A percentile compares a stretch with the other conserved stretches of the same genome.
phyloP scores from a whole-genome alignment of 1,140 invertebrate genomes.

The Penaeus japonicus region DNA sequence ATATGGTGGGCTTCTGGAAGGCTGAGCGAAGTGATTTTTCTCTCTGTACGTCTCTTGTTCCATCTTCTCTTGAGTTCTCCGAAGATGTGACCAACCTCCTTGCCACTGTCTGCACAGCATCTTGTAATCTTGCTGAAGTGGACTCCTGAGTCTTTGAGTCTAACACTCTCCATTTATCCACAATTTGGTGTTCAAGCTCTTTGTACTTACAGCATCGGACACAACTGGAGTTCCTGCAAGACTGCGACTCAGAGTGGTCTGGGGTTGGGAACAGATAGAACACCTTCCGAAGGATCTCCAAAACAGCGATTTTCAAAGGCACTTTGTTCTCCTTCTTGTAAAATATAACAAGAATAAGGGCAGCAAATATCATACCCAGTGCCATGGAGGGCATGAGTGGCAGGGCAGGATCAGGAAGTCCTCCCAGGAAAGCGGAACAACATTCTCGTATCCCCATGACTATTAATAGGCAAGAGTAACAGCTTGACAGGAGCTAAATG shows the following conservation, averaged over 20 bases:
- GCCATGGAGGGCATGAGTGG: slow-evolving; percentile 9
- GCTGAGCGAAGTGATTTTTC: neutral
- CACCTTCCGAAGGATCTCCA: neutral
- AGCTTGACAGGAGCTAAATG: too few species aligned
- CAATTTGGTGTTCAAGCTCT: neutral
- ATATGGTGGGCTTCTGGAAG: slow-evolving; percentile 41
- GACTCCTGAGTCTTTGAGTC: neutral
- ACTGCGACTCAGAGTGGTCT: neutral
- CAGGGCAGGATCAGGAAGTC: slow-evolving; percentile 20
- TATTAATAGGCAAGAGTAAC: too few species aligned
- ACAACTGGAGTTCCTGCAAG: slow-evolving; percentile 6
- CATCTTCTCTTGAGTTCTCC: neutral
- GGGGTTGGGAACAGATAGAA: neutral
- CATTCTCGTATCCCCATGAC: slow-evolving; percentile 31
- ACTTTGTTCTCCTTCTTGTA: slow-evolving; percentile 36
- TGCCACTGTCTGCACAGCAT: neutral
- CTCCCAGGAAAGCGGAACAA: neutral
- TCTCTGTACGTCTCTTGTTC: neutral
- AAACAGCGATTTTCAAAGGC: neutral
- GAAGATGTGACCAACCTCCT: neutral
- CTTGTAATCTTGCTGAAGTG: neutral
- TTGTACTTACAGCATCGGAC: slow-evolving; percentile 4
- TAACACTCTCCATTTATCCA: neutral
- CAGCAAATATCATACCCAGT: slow-evolving; percentile 3
- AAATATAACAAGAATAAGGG: slow-evolving; percentile 10